Base-by-base conservation (phyloP, 2,113 vertebrate species). In the Bos indicus region DNA sequence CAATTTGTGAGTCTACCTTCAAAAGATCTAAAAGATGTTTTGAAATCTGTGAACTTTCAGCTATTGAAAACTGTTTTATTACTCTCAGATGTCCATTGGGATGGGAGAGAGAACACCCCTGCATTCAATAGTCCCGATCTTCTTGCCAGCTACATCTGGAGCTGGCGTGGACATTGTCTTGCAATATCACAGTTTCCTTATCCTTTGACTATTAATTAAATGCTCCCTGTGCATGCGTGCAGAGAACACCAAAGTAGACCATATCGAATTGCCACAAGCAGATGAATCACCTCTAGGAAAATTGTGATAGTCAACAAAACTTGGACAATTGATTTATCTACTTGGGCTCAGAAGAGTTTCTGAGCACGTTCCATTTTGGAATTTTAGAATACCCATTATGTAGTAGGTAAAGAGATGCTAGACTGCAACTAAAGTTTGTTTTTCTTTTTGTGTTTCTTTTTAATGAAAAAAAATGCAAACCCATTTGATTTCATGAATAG, bases 41-140 rank as follows among this genome's bases (percentile, higher is more conserved):
- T 85, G 82, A 95, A 95, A 95, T 97, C 54, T 83, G 67, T 96
- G 92, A 93, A 59, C 30, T 84, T 87, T 92, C 46, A 93, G 48
- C 28, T 77, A 54, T 91, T 95, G 40, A 43, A 83, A 51, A 92
- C 52, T 28, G 10, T 94, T 92, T 36, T 96, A 92, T 96, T 97
- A 92, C 71, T 94, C 77, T 97, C 81, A 90, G 91, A 92, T 88
- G 81, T 93, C 59, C 67, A 90, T 12, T 94, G 94, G 8, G 43
- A 82, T 92, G 14, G 23, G 19, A 94, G 56, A 91, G 25, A 89
- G 36, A 80, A 48, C n/a, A 90, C 5, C 13, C 57, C 26, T 26
- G 40, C 21, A 19, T 91, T 91, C 93, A 86, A 96, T 60, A 89
- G 56, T 59, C 54, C 25, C 14, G 7, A 28, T 26, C 52, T 89